Percentiles rank a stretch among this genome's conserved stretches.
These are phyloP conservation scores for Oreochromis niloticus DNA, from an alignment of 2,113 vertebrate genomes.

Conservation along the genomic window DNA sequence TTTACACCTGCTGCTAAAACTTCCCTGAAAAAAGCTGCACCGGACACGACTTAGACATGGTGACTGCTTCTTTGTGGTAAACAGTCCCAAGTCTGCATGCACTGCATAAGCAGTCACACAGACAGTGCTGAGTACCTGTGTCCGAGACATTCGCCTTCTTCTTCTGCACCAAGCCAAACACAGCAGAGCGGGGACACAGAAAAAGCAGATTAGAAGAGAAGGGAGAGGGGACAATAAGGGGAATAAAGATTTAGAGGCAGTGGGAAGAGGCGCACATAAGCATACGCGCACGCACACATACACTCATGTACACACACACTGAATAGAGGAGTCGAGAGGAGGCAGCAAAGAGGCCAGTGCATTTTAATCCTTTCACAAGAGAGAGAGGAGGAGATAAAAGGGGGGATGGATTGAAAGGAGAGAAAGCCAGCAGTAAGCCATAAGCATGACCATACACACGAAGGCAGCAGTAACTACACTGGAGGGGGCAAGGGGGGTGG, in stretches of 20 bases:
- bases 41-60: neutral
- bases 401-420: slow-evolving; percentile 23
- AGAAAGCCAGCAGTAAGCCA: slow-evolving; percentile 52
- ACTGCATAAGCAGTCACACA: neutral
- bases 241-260: slow-evolving; percentile 44
- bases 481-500: neutral
- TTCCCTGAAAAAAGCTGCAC: neutral
- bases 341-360: slow-evolving; percentile 54
- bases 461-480: slow-evolving; percentile 16
- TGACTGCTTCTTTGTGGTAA: neutral
- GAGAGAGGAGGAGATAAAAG: slow-evolving; percentile 37
- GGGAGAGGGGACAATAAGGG: slow-evolving; percentile 13
- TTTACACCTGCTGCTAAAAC: neutral
- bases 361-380: slow-evolving; percentile 54
- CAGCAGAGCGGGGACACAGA: slow-evolving; percentile 28
- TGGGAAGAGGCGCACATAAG: slow-evolving; percentile 25
- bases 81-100: neutral
- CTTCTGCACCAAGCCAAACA: slow-evolving; percentile 65
- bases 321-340: slow-evolving; percentile 57
- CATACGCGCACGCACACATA: slow-evolving; percentile 16
- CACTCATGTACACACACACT: slow-evolving; percentile 5
- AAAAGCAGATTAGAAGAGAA: slow-evolving; percentile 40
- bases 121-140: slow-evolving; percentile 61
- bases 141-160: slow-evolving; percentile 75
- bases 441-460: slow-evolving; percentile 34